A percentile compares a stretch with the other conserved stretches of the same genome.
These are phyloP conservation scores for Parapsyche elsis DNA, from an alignment of 1,140 invertebrate genomes.

Conservation along the genomic window DNA sequence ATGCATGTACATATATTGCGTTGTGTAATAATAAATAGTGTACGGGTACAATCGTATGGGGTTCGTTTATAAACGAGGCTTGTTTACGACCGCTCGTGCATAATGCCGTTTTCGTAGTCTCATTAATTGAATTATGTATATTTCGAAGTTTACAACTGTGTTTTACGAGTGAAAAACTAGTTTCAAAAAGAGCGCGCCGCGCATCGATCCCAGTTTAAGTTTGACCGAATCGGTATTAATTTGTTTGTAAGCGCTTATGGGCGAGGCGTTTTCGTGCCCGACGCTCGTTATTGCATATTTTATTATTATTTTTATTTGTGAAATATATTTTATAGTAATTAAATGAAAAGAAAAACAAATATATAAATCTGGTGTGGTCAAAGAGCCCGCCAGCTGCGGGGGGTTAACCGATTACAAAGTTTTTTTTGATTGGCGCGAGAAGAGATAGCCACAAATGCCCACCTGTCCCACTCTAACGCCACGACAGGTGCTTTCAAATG, in stretches of 20 bases:
- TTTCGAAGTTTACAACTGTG: slow-evolving; percentile 14
- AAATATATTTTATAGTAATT: slow-evolving; percentile 56
- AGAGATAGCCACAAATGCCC: background rate
- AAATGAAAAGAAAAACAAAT: slow-evolving; percentile 55
- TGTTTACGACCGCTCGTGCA: background rate
- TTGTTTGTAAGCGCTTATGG: slow-evolving; percentile 22
- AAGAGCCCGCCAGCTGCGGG: slow-evolving; percentile 53
- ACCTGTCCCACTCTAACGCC: background rate
- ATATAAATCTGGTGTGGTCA: slow-evolving; percentile 49
- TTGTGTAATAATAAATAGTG: too few species aligned
- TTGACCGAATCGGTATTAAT: slow-evolving; percentile 32
- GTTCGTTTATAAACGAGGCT: background rate
- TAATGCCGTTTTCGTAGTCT: slow-evolving; percentile 13
- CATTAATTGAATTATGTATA: slow-evolving; percentile 23
- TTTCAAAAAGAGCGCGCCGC: background rate
- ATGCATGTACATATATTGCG: too few species aligned
- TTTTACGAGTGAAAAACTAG: slow-evolving; percentile 25
- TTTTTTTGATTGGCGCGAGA: slow-evolving; percentile 40
- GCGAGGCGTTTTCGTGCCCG: slow-evolving; percentile 50
- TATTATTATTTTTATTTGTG: slow-evolving; percentile 45
- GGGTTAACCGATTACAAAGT: slow-evolving; percentile 53
- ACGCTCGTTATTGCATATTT: slow-evolving; percentile 38
- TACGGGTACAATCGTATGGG: background rate
- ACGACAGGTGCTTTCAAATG: background rate
- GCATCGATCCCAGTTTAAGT: background rate